These are phyloP conservation scores for Nomada fabriciana DNA, from an alignment of 2,888 invertebrate species.

Conservation along the genomic window DNA sequence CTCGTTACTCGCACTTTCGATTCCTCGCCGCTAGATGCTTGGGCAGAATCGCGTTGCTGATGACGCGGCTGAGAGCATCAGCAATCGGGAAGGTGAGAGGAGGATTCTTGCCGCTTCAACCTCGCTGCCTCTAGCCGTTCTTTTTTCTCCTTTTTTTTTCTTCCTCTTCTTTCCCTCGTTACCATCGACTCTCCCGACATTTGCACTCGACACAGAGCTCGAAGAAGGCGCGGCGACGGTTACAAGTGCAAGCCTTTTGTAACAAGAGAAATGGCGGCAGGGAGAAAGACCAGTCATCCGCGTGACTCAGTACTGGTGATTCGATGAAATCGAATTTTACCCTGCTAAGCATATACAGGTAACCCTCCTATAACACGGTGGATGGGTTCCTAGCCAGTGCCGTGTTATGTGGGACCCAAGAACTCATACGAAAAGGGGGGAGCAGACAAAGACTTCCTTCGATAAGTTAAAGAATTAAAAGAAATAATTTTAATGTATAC, in stretches of 20 bases:
- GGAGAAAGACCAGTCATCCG: slow-evolving; percentile 51
- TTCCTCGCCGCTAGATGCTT: not conserved
- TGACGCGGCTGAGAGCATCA: slow-evolving; percentile 65
- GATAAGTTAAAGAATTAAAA: too few species aligned
- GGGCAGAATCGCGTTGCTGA: slow-evolving; percentile 45
- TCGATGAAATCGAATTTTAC: slow-evolving; percentile 70
- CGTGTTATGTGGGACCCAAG: too few species aligned
- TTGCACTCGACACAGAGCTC: slow-evolving; percentile 60
- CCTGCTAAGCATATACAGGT: not conserved
- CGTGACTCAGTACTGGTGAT: slow-evolving; percentile 66
- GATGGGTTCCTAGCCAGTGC: too few species aligned
- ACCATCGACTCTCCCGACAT: slow-evolving; percentile 70
- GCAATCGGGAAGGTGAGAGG: slow-evolving; percentile 53
- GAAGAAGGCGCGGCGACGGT: slow-evolving; percentile 59
- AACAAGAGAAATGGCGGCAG: slow-evolving; percentile 42
- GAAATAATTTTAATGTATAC: too few species aligned
- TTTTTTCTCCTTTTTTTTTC: slow-evolving; percentile 26
- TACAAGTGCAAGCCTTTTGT: slow-evolving; percentile 67
- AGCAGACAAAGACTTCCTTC: too few species aligned
- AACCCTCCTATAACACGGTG: too few species aligned
- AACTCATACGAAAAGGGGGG: too few species aligned
- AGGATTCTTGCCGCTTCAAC: slow-evolving; percentile 17
- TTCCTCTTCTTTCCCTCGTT: slow-evolving; percentile 61
- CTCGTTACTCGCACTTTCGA: slow-evolving; percentile 17
- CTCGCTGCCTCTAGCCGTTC: slow-evolving; percentile 9